A percentile compares a stretch with the other conserved stretches of the same genome.
Evolutionary conservation across 1,140 invertebrate genomes (phyloP).

Genomic region (Caenorhabditis latens): DNA sequence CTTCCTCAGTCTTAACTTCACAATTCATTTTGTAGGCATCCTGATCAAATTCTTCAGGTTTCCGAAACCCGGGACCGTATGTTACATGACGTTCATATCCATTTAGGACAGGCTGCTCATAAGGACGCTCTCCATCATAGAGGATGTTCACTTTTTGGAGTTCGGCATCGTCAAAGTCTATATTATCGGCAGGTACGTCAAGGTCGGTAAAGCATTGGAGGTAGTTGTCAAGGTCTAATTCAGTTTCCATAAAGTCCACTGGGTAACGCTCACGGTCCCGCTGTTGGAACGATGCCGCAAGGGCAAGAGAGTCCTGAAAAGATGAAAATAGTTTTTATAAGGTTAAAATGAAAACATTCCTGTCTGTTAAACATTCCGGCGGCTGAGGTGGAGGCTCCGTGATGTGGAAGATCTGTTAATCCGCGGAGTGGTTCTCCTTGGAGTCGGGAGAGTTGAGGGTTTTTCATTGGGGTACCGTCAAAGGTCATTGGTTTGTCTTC

Average conservation of each 20-base stretch:
- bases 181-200: slow-evolving; percentile 54
- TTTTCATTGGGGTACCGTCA: neutral
- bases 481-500: neutral
- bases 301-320: slow-evolving; percentile 44
- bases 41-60: slow-evolving; percentile 12
- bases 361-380: slow-evolving; percentile 24
- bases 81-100: slow-evolving; percentile 24
- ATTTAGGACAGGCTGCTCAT: slow-evolving; percentile 1
- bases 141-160: slow-evolving; percentile 40
- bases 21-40: slow-evolving; percentile 44
- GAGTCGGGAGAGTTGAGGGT: neutral
- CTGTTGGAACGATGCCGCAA: slow-evolving; percentile 40
- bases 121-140: slow-evolving; percentile 31
- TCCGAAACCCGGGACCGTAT: slow-evolving; percentile 8
- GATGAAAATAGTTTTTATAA: neutral
- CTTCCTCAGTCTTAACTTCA: neutral
- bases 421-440: slow-evolving; percentile 18
- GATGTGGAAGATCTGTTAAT: neutral
- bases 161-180: slow-evolving; percentile 58
- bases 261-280: slow-evolving; percentile 10
- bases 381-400: slow-evolving; percentile 13
- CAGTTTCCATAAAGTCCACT: slow-evolving; percentile 43
- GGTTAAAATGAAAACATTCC: neutral
- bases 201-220: slow-evolving; percentile 53
- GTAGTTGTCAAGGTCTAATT: slow-evolving; percentile 41